Evolutionary conservation across 1,140 invertebrate genomes (phyloP).

Genomic region (Pseudomyrmex gracilis): DNA sequence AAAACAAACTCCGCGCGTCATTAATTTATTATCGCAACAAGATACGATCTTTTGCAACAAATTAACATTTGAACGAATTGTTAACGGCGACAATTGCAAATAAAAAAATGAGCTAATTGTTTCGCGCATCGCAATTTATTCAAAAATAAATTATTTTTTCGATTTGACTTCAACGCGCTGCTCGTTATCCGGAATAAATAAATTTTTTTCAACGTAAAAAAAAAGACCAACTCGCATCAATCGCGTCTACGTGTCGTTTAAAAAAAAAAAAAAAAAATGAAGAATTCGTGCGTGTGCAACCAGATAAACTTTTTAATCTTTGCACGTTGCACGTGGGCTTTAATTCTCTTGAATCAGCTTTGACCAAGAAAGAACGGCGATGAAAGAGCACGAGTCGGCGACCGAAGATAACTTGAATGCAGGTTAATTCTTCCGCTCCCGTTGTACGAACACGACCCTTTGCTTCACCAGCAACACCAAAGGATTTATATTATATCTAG

Average conservation of each 20-base stretch:
- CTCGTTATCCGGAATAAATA: not conserved
- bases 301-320: conserved; percentile 49
- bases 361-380: conserved; percentile 43
- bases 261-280: not conserved
- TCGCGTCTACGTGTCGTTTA: not conserved
- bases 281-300: not conserved
- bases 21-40: too few species aligned
- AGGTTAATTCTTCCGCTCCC: conserved; percentile 57
- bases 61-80: too few species aligned
- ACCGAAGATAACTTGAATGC: conserved; percentile 58
- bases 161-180: not conserved
- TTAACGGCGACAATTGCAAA: too few species aligned
- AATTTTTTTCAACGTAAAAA: not conserved
- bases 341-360: conserved; percentile 59
- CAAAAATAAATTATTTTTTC: too few species aligned
- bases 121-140: too few species aligned
- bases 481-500: conserved; percentile 8
- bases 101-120: too few species aligned
- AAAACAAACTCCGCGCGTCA: too few species aligned
- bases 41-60: too few species aligned
- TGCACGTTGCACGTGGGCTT: conserved; percentile 3
- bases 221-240: not conserved
- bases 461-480: not conserved
- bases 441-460: conserved; percentile 22
- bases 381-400: conserved; percentile 61